These are phyloP conservation scores for Muscicapa striata DNA, from an alignment of 2,797 vertebrate genomes.

Conservation along the genomic window DNA sequence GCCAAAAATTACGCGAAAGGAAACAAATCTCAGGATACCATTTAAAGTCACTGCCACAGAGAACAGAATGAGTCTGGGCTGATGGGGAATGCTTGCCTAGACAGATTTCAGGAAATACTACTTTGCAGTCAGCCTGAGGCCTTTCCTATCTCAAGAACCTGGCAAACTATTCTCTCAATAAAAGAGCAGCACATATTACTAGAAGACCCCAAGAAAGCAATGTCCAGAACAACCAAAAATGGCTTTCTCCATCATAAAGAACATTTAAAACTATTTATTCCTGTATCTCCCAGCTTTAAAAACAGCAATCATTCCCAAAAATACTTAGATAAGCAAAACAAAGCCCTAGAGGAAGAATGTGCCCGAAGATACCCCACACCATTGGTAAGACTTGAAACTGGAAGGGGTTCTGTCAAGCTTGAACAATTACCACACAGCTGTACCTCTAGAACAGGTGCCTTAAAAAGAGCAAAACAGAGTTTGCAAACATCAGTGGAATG, in stretches of 20 bases:
- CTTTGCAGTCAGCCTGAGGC: not conserved
- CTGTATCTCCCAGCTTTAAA: not conserved
- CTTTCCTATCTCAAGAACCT: not conserved
- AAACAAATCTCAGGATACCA: slow-evolving; percentile 23
- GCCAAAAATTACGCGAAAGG: slow-evolving; percentile 9
- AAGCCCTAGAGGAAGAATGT: not conserved
- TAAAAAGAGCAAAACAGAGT: slow-evolving; percentile 29
- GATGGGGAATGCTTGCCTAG: not conserved
- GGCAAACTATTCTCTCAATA: not conserved
- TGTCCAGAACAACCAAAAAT: not conserved
- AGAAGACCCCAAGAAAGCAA: not conserved
- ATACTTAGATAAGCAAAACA: not conserved
- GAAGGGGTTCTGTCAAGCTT: slow-evolving; percentile 49
- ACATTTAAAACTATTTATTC: not conserved
- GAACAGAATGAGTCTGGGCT: not conserved
- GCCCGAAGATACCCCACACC: not conserved
- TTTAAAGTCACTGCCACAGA: slow-evolving; percentile 14
- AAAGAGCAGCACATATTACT: not conserved
- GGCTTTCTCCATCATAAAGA: not conserved
- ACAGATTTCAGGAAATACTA: not conserved
- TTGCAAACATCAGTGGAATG: slow-evolving; percentile 40
- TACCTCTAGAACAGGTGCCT: slow-evolving; percentile 57
- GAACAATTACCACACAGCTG: slow-evolving; percentile 44
- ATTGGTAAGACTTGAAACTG: not conserved
- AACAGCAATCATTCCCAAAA: not conserved